Evolutionary conservation across 2,113 vertebrate species (phyloP), one percentile per base, ranked within the genome.

Genomic region (Peromyscus maniculatus): DNA sequence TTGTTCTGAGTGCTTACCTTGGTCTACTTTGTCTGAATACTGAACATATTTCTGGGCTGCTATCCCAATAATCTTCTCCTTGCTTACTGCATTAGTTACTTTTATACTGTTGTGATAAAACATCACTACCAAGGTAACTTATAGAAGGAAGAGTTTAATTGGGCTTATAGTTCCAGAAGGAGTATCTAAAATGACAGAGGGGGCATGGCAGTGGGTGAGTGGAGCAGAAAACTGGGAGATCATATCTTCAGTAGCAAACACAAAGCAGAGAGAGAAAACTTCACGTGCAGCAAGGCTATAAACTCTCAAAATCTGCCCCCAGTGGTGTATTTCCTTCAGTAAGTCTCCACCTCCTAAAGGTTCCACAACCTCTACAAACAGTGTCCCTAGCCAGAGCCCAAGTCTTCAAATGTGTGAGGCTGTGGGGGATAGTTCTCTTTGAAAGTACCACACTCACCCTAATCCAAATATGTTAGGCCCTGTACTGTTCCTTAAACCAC

Each of bases 401-500:
- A 86, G 39, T 64, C 24, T 64, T 64, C 15, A 84, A 66, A 86
- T 86, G 43, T 16, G 17, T 46, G 39, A 86, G 7, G 19, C 59
- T 43, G 43, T 46, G 16, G 62, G 39, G 13, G 8, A 66, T n/a
- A 46, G 46, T 64, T 86, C 15, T 66, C 15, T 31, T 86, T n/a
- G 28, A 66, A 86, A 86, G 59, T 26, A 86, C 24, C 57, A 43
- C 7, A 62, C n/a, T 43, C 8, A 79, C 62, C 94, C 55, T 93
- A 39, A 67, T 91, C 71, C 64, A 93, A 26, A 57, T 9, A 91
- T 7, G 12, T 28, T 90, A 72, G 33, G 16, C 19, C 55, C 75
- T 94, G 69, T 78, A 43, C n/a, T 80, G 4, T 94, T 89, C 6
- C 31, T 71, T 95, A 24, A 89, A 96, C 72, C 59, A 46, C n/a